Base-by-base conservation (phyloP, 37 sponge, comb jelly and placozoan species). In the Halisarca cf. caerulea region DNA sequence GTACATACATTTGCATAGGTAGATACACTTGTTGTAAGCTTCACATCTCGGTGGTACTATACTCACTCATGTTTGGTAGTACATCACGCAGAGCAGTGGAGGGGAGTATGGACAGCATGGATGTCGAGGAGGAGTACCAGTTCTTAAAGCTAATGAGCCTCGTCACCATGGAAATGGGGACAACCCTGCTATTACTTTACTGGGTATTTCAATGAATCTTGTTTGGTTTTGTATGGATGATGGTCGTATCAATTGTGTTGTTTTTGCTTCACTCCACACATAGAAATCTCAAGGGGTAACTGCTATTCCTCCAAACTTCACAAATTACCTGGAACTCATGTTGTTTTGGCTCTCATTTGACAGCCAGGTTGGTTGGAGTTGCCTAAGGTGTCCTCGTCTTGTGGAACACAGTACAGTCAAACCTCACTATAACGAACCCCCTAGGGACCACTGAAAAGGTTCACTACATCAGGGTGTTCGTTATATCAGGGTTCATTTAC, bases 121-220 rank as follows among this genome's bases (percentile, higher is more conserved):
- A 74, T 41, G 44, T 3, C n/a, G n/a, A n/a, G 36, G 77, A 44
- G 42, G 77, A 74, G 15, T 74, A 74, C 25, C 32, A 40, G 45
- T 74, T 74, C 25, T 43, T 74, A 9, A 74, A 74, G 44, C 1
- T 37, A 1, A 33, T 74, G 42, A 44, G 45, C 6, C 42, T 1
- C 18, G 36, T 43, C 25, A 43, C 45, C 23, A 21, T 24, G 7
- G 77, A 74, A 39, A 74, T 74, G 77, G 77, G 77, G 24, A 74
- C 24, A n/a, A 74, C 17, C 43, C 77, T 74, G 11, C 44, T 74
- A 3, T 37, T 74, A 4, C 45, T 9, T n/a, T 40, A 43, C 24
- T 74, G 77, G 77, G 77, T 74, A 39, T 47, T 6, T 11, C 51
- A 14, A 47, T 11, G 11, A 6, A 47, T 11, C 11, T 11, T 47